These are phyloP conservation scores for Chaenocephalus aceratus DNA, from an alignment of 2,113 vertebrate genomes.

Conservation along the genomic window DNA sequence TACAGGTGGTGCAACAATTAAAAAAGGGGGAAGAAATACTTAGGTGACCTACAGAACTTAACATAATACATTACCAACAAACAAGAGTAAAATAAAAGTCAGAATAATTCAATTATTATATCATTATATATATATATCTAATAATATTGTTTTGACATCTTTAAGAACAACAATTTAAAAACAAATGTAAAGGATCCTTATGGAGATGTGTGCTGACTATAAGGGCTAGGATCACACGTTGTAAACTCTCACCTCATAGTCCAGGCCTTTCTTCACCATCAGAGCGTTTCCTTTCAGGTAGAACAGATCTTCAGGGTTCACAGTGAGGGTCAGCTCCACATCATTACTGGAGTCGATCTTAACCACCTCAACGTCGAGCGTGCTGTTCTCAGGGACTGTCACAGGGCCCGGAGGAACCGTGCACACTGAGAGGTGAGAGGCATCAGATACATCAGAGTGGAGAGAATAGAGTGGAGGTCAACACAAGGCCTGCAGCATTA, in stretches of 20 bases:
- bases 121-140: too few relatives aligned
- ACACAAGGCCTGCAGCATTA: too few relatives aligned
- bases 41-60: too few relatives aligned
- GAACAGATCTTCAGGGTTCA: slow-evolving; percentile 81
- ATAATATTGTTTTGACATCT: too few relatives aligned
- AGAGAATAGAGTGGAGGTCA: too few relatives aligned
- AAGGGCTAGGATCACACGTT: neutral
- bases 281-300: slow-evolving; percentile 73
- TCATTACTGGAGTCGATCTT: slow-evolving; percentile 68
- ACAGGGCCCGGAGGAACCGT: slow-evolving; percentile 73
- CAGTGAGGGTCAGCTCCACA: slow-evolving; percentile 65
- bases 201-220: neutral
- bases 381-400: slow-evolving; percentile 79
- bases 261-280: slow-evolving; percentile 80
- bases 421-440: slow-evolving; percentile 73
- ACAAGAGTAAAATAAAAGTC: too few relatives aligned
- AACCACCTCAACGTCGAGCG: slow-evolving; percentile 70
- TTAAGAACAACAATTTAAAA: neutral
- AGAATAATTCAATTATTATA: too few relatives aligned
- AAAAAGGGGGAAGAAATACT: too few relatives aligned
- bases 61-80: too few relatives aligned
- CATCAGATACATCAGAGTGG: neutral
- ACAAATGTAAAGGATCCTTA: neutral
- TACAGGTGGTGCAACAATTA: too few relatives aligned
- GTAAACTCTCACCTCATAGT: slow-evolving; percentile 76